These are phyloP conservation scores for Epinephelus cyanopodus DNA, from an alignment of 2,113 vertebrate species.

Conservation along the genomic window DNA sequence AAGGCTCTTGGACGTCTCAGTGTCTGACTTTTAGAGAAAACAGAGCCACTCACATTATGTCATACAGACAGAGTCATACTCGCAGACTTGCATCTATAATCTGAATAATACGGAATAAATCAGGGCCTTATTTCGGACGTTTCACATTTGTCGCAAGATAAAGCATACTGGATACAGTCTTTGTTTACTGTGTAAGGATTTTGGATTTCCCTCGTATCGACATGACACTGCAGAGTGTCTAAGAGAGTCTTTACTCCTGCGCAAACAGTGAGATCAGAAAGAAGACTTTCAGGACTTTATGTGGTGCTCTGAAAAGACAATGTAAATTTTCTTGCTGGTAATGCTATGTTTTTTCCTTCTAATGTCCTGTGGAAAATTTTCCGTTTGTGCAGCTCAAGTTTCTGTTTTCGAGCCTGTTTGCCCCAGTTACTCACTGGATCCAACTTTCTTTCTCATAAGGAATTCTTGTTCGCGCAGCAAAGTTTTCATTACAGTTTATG, in stretches of 20 bases:
- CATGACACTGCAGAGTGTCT: neutral
- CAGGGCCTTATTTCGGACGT: neutral
- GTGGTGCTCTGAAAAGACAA: neutral
- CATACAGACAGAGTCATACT: conserved; percentile 20
- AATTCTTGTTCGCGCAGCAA: neutral
- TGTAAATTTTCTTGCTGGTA: neutral
- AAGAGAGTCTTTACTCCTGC: neutral
- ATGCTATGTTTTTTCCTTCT: neutral
- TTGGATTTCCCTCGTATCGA: neutral
- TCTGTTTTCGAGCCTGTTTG: neutral
- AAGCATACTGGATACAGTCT: neutral
- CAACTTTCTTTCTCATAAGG: conserved; percentile 25
- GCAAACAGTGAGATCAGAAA: neutral
- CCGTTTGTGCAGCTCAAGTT: neutral
- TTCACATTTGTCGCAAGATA: conserved; percentile 16
- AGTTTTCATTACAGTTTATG: conserved; percentile 32
- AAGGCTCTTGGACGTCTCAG: conserved; percentile 48
- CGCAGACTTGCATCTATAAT: neutral
- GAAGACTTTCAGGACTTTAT: conserved; percentile 6
- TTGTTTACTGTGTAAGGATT: neutral
- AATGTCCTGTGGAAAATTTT: neutral
- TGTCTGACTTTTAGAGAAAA: conserved; percentile 52
- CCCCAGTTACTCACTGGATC: neutral
- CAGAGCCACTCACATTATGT: conserved; percentile 17
- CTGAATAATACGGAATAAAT: conserved; percentile 12